Evolutionary conservation across 2,888 invertebrate species (phyloP).

Genomic region (Pyrrhia umbra): DNA sequence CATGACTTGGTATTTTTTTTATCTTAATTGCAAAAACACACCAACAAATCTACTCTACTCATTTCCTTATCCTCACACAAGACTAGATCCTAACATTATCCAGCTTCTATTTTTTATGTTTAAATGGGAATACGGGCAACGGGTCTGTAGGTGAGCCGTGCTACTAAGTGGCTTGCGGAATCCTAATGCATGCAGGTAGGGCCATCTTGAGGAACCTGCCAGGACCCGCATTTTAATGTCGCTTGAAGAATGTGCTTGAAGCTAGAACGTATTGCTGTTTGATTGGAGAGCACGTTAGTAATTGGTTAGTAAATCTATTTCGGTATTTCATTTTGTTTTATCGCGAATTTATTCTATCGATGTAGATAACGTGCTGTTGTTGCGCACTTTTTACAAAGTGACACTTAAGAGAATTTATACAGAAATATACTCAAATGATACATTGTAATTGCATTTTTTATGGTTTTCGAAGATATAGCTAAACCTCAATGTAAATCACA

Average conservation of each 20-base stretch:
- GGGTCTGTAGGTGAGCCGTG: constrained; percentile 88
- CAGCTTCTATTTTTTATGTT: constrained; percentile 86
- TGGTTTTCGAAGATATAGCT: constrained; percentile 11
- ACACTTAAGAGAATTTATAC: constrained; percentile 26
- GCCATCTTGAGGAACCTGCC: constrained; percentile 67
- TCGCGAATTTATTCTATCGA: constrained; percentile 56
- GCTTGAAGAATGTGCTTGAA: constrained; percentile 58
- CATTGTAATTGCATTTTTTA: constrained; percentile 44
- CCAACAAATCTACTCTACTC: constrained; percentile 67
- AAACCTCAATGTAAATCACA: neutral
- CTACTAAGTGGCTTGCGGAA: constrained; percentile 81
- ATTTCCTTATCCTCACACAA: constrained; percentile 62
- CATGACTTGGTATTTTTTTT: accelerated
- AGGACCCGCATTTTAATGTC: constrained; percentile 65
- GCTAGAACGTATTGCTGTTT: constrained; percentile 53
- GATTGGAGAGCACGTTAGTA: constrained; percentile 58
- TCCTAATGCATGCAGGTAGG: constrained; percentile 87
- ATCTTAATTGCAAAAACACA: neutral
- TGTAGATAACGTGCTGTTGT: constrained; percentile 17
- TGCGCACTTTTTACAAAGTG: constrained; percentile 31
- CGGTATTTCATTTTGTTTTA: constrained; percentile 54
- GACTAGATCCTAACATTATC: constrained; percentile 86
- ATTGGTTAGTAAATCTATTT: constrained; percentile 57
- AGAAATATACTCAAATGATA: constrained; percentile 34
- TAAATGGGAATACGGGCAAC: constrained; percentile 89